Percentiles rank a stretch among this genome's conserved stretches.
Evolutionary conservation across 2,888 invertebrate species (phyloP).

Genomic region (Stomorhina lunata): DNA sequence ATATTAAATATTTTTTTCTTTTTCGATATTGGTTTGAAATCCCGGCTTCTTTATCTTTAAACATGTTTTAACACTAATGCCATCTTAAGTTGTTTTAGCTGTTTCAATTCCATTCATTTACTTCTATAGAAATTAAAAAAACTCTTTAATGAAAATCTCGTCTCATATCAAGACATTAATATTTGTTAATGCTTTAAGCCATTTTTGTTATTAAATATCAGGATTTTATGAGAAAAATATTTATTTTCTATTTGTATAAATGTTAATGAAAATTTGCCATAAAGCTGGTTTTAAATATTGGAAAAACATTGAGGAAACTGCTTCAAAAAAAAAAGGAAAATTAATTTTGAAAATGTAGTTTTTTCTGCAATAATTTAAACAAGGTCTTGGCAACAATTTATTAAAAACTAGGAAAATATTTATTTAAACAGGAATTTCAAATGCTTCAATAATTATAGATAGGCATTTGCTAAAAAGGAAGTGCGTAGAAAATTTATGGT

Average conservation of each 20-base stretch:
- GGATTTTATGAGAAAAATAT: constrained; percentile 11
- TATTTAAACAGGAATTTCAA: constrained; percentile 26
- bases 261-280: constrained; percentile 45
- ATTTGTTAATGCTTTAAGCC: constrained; percentile 55
- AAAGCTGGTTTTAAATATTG: constrained; percentile 20
- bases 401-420: neutral
- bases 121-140: neutral
- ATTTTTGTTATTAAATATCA: constrained; percentile 44
- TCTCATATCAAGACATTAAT: constrained; percentile 48
- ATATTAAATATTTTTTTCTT: neutral
- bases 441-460: neutral
- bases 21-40: constrained; percentile 23
- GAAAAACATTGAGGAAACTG: constrained; percentile 46
- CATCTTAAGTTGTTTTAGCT: constrained; percentile 17
- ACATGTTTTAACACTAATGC: constrained; percentile 28
- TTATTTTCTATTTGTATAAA: neutral
- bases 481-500: neutral
- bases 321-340: constrained; percentile 2
- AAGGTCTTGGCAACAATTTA: constrained; percentile 46
- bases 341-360: neutral
- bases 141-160: constrained; percentile 13
- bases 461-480: constrained; percentile 13
- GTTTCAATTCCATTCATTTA: constrained; percentile 37
- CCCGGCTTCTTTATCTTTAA: constrained; percentile 46
- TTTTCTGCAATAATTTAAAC: neutral